Conservation (phyloP, 2,888 invertebrate species). For the Elysia crispata region DNA sequence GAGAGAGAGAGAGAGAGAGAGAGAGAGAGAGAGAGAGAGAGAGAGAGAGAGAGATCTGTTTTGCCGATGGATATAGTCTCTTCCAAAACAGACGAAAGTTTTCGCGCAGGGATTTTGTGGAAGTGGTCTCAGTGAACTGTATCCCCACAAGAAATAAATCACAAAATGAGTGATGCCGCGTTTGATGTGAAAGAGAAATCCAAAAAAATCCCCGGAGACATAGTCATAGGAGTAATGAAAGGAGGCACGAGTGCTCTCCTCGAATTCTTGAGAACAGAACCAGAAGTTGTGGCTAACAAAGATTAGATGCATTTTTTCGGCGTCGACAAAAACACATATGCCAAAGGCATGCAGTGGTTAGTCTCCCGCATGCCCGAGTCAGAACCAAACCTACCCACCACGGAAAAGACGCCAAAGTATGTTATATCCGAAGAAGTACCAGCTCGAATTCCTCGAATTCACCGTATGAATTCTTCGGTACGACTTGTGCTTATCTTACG, state of each 20-base stretch:
- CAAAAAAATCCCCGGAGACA: slow-evolving; percentile 76
- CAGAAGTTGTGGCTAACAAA: slow-evolving; percentile 92
- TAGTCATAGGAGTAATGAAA: slow-evolving; percentile 78
- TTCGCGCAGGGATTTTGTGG: too few species aligned
- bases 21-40: too few species aligned
- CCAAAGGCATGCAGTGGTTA: slow-evolving; percentile 96
- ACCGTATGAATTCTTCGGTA: slow-evolving; percentile 94
- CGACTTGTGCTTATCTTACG: slow-evolving; percentile 93
- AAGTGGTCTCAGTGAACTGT: too few species aligned
- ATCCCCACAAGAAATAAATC: background rate
- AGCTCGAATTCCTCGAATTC: slow-evolving; percentile 92
- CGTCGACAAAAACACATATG: slow-evolving; percentile 88
- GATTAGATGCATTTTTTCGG: slow-evolving; percentile 99
- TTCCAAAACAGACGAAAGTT: too few species aligned
- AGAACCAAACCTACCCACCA: slow-evolving; percentile 92
- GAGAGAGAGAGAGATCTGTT: too few species aligned
- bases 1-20: too few species aligned
- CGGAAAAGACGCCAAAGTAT: slow-evolving; percentile 98
- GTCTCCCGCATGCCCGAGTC: slow-evolving; percentile 92
- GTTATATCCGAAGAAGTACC: slow-evolving; percentile 97
- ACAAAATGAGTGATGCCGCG: slow-evolving; percentile 51
- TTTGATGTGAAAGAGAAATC: slow-evolving; percentile 55
- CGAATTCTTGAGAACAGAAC: slow-evolving; percentile 77
- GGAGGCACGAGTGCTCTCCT: slow-evolving; percentile 78
- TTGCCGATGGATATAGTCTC: too few species aligned